Conservation (phyloP, 2,797 vertebrate genomes). For the Notoglanidium macrostoma region DNA sequence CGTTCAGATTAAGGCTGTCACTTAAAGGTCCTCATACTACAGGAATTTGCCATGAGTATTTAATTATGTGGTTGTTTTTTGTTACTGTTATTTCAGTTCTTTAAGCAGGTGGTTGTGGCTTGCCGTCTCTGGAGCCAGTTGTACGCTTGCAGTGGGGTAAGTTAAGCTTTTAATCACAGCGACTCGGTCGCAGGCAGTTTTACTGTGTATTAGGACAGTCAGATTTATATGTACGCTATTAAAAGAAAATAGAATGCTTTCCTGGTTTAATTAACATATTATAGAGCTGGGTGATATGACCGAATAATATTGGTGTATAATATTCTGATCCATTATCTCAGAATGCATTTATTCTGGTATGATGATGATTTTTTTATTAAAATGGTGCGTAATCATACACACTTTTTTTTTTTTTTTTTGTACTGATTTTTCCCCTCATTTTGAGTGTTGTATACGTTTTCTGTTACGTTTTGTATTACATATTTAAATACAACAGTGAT, state of each 20-base stretch:
- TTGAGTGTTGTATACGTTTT: not conserved
- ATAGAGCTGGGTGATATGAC: not conserved
- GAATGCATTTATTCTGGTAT: not conserved
- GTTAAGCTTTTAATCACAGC: conserved; percentile 46
- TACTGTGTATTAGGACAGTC: not conserved
- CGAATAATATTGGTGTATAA: not conserved
- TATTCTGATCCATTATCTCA: no score
- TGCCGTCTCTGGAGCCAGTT: conserved; percentile 79
- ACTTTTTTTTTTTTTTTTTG: not conserved
- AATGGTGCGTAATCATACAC: no score
- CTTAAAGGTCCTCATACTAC: not conserved
- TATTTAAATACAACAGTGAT: not conserved
- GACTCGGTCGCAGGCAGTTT: not conserved
- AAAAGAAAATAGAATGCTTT: not conserved
- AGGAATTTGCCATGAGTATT: not conserved
- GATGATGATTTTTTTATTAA: not conserved
- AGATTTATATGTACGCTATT: not conserved
- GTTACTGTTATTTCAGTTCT: conserved; percentile 62
- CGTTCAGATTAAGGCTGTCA: not conserved
- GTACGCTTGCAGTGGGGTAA: conserved; percentile 87
- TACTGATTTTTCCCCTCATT: not conserved
- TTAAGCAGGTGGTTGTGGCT: conserved; percentile 84
- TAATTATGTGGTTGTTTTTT: not conserved
- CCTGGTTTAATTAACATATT: not conserved
- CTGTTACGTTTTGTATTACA: no score